phyloP scores from a whole-genome alignment of 1,140 invertebrate species.

The Papilio dardanus region DNA sequence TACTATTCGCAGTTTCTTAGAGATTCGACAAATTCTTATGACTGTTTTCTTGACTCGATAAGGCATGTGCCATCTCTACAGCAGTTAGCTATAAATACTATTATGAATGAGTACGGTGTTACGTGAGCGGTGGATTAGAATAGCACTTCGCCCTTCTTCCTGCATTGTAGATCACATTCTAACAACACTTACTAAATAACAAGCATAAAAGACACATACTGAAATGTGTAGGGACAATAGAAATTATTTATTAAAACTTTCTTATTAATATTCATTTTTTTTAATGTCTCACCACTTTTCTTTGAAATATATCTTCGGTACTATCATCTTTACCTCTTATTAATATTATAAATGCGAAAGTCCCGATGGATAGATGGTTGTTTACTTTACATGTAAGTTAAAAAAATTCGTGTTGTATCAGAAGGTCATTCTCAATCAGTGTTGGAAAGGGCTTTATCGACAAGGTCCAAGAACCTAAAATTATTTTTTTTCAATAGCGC shows the following conservation, averaged over 20 bases:
- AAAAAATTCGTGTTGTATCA: too few relatives aligned
- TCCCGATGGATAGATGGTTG: too few relatives aligned
- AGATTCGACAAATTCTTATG: neutral
- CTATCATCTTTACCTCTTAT: neutral
- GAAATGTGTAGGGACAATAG: neutral
- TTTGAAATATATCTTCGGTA: neutral
- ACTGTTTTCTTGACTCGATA: neutral
- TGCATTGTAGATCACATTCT: constrained; percentile 6
- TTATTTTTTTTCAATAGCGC: too few relatives aligned
- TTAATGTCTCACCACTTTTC: neutral
- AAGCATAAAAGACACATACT: neutral
- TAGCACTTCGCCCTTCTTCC: constrained; percentile 9
- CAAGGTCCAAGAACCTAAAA: too few relatives aligned
- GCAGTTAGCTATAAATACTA: constrained; percentile 27
- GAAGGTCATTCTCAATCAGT: too few relatives aligned
- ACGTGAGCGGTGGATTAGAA: constrained; percentile 15
- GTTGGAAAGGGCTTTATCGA: too few relatives aligned
- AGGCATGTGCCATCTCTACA: neutral
- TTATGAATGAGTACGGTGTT: constrained; percentile 23
- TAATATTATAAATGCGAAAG: too few relatives aligned
- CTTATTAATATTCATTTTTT: neutral
- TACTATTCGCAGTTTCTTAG: neutral
- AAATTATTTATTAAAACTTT: neutral
- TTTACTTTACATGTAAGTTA: too few relatives aligned
- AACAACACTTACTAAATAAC: neutral